Evolutionary conservation across 2,888 invertebrate species (phyloP), one percentile per base, ranked within the genome.

Genomic region (Microchrysa polita): DNA sequence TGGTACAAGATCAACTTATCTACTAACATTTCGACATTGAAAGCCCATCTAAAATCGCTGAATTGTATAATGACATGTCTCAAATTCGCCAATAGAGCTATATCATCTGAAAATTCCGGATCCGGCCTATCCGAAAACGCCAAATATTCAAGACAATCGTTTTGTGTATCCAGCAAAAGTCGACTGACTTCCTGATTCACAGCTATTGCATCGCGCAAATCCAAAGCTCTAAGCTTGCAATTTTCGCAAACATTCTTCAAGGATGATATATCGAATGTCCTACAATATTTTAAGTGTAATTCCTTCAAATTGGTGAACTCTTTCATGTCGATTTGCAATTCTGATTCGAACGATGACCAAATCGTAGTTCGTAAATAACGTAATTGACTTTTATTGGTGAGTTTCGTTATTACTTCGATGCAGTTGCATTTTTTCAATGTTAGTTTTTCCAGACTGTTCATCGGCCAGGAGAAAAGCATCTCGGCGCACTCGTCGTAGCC

Each of bases 381-480:
- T 7, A 34, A 7, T 34, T 34, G 27, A 7, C 27, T 34, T 34
- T 34, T 34, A 34, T 34, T 34, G 7, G 27, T 5, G 2, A 34
- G 27, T 34, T 34, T 34, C 4, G 4, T 34, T 34, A 34, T 2
- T 5, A 34, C 9, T 2, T 59, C 40, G 5, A 40, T 5, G 10
- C 7, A 12, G 9, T 16, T 10, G 40, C 40, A 40, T 5, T 61
- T 5, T 9, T 61, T 7, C 10, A 61, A 18, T 16, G 9, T 2
- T 16, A 61, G 20, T 61, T 61, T 61, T 40, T 61, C 42, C 20
- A 65, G 42, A 22, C 22, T 65, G 14, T 65, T 42, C 12, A 14
- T 4, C 44, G 48, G 23, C 14, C 48, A 22, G 1, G 10, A 4
- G n/a, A 65, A 48, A 4, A 65, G 22, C 20, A 48, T 44, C 14